Conservation (phyloP, 1,140 invertebrate genomes). For the Vollenhovia emeryi region DNA sequence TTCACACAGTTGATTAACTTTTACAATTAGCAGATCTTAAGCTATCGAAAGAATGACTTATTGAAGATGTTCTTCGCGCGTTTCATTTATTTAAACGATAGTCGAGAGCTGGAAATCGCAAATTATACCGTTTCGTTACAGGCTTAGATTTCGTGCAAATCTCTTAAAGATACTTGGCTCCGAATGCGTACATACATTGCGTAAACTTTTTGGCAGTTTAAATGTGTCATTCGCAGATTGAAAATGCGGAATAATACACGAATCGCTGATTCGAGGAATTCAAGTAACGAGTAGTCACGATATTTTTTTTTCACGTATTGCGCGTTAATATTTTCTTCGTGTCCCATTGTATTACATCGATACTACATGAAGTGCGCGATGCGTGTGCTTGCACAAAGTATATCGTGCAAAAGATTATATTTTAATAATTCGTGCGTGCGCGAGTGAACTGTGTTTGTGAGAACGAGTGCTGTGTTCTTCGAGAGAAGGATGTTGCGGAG, state of each 20-base stretch:
- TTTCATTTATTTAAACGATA: background rate
- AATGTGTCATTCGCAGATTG: background rate
- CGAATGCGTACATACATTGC: background rate
- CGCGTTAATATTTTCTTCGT: background rate
- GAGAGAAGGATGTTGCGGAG: background rate
- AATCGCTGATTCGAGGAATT: background rate
- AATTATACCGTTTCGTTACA: background rate
- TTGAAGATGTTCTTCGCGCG: background rate
- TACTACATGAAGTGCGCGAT: background rate
- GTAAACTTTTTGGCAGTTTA: background rate
- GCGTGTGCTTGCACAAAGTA: background rate
- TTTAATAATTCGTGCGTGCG: background rate
- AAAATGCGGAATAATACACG: background rate
- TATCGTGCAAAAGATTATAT: background rate
- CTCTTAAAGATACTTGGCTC: background rate
- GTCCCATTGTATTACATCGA: background rate
- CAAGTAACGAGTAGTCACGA: background rate
- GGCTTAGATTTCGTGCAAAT: background rate
- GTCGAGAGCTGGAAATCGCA: background rate
- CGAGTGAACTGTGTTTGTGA: background rate
- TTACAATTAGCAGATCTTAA: background rate
- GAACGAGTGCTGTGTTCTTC: background rate
- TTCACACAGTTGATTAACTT: background rate
- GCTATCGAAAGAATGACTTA: background rate
- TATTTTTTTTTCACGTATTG: background rate